Percentiles rank a stretch among this genome's conserved stretches.
Evolutionary conservation across 2,797 vertebrate species (phyloP).

Genomic region (Sebastiscus albofasciatus): DNA sequence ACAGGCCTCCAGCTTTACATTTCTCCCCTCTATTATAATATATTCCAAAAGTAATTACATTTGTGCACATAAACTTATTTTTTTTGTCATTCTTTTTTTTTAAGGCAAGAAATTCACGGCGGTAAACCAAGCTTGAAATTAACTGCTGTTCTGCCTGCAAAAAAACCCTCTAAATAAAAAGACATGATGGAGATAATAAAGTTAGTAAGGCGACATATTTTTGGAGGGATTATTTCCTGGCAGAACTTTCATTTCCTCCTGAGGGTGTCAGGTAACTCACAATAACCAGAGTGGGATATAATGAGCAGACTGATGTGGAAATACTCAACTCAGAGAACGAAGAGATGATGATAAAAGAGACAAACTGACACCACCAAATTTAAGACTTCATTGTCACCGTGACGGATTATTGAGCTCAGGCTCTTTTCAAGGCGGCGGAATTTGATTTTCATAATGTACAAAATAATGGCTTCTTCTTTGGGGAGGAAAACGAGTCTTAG

Average conservation of each 20-base stretch:
- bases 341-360: constrained; percentile 5
- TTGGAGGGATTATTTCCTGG: constrained; percentile 22
- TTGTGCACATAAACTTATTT: constrained; percentile 26
- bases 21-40: constrained; percentile 2
- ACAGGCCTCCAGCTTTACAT: constrained; percentile 3
- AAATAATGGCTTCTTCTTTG: constrained; percentile 7
- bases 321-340: background rate
- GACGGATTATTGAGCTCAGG: background rate
- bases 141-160: constrained; percentile 6
- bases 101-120: constrained; percentile 17
- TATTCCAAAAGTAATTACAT: constrained; percentile 35
- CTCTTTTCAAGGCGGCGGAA: constrained; percentile 1
- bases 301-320: constrained; percentile 16
- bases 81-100: constrained; percentile 32
- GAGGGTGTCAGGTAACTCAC: constrained; percentile 24
- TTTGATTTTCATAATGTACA: constrained; percentile 22
- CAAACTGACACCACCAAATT: background rate
- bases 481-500: background rate
- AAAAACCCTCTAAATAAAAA: constrained; percentile 30
- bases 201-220: constrained; percentile 15
- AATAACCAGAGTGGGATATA: constrained; percentile 27
- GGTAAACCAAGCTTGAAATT: constrained; percentile 56
- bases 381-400: background rate
- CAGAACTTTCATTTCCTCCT: constrained; percentile 14
- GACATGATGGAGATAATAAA: constrained; percentile 22